phyloP scores from a whole-genome alignment of 2,113 vertebrate species.

The Phoxinus phoxinus region DNA sequence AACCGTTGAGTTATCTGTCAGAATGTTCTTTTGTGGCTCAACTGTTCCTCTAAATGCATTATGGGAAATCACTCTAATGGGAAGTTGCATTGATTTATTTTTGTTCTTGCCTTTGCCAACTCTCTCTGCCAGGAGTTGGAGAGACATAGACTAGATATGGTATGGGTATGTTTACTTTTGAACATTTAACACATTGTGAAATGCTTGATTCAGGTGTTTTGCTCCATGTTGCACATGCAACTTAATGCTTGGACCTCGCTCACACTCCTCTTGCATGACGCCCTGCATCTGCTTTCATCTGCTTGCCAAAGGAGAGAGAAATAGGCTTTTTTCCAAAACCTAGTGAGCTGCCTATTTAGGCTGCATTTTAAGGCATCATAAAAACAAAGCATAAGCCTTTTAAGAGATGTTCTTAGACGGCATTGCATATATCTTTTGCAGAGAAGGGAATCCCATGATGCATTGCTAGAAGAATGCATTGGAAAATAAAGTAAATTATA shows the following conservation, averaged over 20 bases:
- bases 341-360: not conserved
- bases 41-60: conserved; percentile 17
- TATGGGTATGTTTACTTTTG: conserved; percentile 99
- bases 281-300: conserved; percentile 88
- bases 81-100: conserved; percentile 79
- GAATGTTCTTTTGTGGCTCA: conserved; percentile 6
- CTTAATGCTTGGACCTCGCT: conserved; percentile 87
- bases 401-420: not conserved
- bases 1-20: not conserved
- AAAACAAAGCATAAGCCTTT: not conserved
- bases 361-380: not conserved
- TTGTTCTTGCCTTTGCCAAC: conserved; percentile 91
- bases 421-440: not conserved
- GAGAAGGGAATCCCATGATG: not conserved
- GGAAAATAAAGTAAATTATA: too few species aligned
- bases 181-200: conserved; percentile 94
- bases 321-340: conserved; percentile 8
- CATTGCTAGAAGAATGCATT: not conserved
- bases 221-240: conserved; percentile 61
- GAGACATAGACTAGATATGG: conserved; percentile 99
- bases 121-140: conserved; percentile 99
- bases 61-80: conserved; percentile 57
- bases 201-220: conserved; percentile 91
- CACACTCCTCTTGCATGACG: conserved; percentile 93
- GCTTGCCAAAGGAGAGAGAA: conserved; percentile 72